Percentiles rank a stretch among this genome's conserved stretches.
Conservation (phyloP, 1,140 invertebrate species). For the Polypedilum vanderplanki region DNA sequence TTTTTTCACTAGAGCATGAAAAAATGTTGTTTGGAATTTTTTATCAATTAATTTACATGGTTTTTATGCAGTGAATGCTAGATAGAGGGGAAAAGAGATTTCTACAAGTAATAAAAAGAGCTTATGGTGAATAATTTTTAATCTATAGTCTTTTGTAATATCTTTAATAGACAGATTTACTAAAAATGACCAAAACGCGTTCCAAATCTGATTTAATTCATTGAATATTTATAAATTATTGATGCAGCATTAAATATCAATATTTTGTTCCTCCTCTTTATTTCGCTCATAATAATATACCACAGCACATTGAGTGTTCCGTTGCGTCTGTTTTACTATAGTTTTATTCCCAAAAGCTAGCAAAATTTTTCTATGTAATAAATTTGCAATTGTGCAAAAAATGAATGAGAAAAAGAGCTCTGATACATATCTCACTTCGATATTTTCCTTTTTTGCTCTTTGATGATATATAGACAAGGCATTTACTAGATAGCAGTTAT, state of each 20-base stretch:
- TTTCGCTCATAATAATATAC: not conserved
- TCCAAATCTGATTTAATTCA: not conserved
- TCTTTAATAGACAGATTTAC: not conserved
- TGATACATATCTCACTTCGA: not conserved
- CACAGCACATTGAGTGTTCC: too few species aligned
- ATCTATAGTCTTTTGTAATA: not conserved
- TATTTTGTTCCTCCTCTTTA: not conserved
- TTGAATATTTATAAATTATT: slow-evolving; percentile 20
- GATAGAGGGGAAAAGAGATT: not conserved
- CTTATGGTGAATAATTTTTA: not conserved
- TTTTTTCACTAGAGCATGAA: not conserved
- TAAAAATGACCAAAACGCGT: not conserved
- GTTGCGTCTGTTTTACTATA: too few species aligned
- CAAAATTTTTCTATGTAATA: too few species aligned
- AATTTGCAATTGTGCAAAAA: too few species aligned
- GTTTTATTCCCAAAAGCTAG: too few species aligned
- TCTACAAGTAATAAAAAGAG: not conserved
- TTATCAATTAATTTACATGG: slow-evolving; percentile 14
- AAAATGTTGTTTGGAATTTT: not conserved
- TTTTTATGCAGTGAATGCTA: not conserved
- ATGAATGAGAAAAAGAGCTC: not conserved
- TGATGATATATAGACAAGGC: not conserved
- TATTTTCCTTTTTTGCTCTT: not conserved
- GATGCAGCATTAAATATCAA: slow-evolving; percentile 2
- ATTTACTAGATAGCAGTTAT: not conserved